Conservation (phyloP, 1,140 invertebrate species). For the Scaptodrosophila lebanonensis region DNA sequence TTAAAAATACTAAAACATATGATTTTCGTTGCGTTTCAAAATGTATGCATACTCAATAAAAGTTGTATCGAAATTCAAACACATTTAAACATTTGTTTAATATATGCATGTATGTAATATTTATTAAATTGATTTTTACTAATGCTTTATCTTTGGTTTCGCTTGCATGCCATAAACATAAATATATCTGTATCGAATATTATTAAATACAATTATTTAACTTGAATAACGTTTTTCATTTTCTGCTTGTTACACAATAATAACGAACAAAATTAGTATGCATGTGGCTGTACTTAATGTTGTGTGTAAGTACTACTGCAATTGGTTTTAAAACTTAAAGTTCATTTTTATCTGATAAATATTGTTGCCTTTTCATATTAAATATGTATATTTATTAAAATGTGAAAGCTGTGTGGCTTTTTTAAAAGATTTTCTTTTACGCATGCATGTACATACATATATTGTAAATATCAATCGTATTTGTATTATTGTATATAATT, state of each 20-base stretch:
- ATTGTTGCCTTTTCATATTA: constrained; percentile 17
- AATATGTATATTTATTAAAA: neutral
- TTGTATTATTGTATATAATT: constrained; percentile 12
- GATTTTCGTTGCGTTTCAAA: no score
- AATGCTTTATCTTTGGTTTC: constrained; percentile 61
- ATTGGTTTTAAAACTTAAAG: constrained; percentile 63
- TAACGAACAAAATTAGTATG: constrained; percentile 57
- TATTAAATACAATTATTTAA: constrained; percentile 36
- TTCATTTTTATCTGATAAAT: constrained; percentile 57
- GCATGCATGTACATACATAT: no score
- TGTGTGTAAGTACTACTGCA: constrained; percentile 14
- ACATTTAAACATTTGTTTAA: constrained; percentile 22
- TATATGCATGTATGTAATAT: no score
- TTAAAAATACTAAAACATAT: no score
- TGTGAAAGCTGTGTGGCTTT: constrained; percentile 21
- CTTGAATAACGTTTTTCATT: constrained; percentile 44
- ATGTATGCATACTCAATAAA: no score
- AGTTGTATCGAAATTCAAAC: no score
- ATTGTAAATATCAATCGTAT: no score
- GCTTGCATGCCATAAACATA: constrained; percentile 50
- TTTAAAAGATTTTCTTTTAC: constrained; percentile 24
- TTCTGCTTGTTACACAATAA: constrained; percentile 34
- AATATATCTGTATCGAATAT: constrained; percentile 18
- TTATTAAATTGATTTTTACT: constrained; percentile 60
- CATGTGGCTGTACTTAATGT: constrained; percentile 20